Conservation (phyloP, 1,140 invertebrate genomes). For the Cardiocondyla obscurior region DNA sequence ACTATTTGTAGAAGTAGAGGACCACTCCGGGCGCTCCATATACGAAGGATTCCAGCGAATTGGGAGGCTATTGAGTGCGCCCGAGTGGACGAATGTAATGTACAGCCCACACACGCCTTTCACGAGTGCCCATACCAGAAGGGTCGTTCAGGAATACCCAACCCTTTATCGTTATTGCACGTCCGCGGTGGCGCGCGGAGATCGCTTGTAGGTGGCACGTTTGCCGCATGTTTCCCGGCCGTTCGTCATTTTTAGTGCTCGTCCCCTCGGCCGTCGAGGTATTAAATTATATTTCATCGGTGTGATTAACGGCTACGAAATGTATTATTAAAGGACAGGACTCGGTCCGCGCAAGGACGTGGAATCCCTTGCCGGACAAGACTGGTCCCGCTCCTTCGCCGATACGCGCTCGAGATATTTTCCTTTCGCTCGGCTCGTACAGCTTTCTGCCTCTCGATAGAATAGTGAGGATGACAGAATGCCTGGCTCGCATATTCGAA, state of each 20-base stretch:
- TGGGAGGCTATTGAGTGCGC: constrained; percentile 59
- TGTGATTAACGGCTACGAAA: constrained; percentile 67
- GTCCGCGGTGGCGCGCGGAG: constrained; percentile 31
- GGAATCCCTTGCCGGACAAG: constrained; percentile 63
- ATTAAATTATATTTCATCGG: constrained; percentile 74
- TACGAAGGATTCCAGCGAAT: constrained; percentile 62
- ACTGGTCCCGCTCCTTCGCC: neutral
- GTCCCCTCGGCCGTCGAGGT: constrained; percentile 59
- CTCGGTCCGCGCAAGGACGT: constrained; percentile 39
- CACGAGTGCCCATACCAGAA: constrained; percentile 39
- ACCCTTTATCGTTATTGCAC: constrained; percentile 68
- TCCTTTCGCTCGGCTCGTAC: constrained; percentile 14
- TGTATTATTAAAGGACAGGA: constrained; percentile 68
- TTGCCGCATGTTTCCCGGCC: constrained; percentile 67
- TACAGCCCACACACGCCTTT: constrained; percentile 56
- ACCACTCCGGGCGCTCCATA: constrained; percentile 30
- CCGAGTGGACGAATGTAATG: constrained; percentile 61
- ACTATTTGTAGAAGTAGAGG: constrained; percentile 1
- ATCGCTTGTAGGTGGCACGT: constrained; percentile 49
- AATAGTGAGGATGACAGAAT: constrained; percentile 11
- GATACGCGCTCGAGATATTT: constrained; percentile 17
- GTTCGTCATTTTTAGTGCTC: constrained; percentile 71
- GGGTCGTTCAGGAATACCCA: constrained; percentile 54
- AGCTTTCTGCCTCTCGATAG: neutral
- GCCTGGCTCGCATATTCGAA: neutral